Evolutionary conservation across 2,888 invertebrate genomes (phyloP).

Genomic region (Cheilosia impressa): DNA sequence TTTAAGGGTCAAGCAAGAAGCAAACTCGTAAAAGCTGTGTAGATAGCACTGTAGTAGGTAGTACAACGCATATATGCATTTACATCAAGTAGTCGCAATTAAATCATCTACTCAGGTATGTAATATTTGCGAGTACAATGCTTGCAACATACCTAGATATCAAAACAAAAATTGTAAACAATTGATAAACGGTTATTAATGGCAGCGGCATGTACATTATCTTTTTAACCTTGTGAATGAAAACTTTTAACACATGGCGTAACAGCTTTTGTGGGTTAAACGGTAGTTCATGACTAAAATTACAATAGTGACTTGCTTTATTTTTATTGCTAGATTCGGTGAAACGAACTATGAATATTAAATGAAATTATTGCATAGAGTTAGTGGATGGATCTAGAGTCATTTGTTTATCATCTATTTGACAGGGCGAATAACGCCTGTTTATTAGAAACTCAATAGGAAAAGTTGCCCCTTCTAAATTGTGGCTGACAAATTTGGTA

Average conservation of each 20-base stretch:
- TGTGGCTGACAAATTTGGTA: too few species aligned
- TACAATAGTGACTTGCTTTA: slow-evolving; percentile 47
- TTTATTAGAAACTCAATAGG: too few species aligned
- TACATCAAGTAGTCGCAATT: neutral
- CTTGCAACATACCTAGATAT: neutral
- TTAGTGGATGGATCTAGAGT: neutral
- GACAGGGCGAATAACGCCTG: neutral
- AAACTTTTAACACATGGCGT: slow-evolving; percentile 40
- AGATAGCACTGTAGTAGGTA: too few species aligned
- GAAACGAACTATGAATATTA: slow-evolving; percentile 60
- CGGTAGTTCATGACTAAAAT: slow-evolving; percentile 67
- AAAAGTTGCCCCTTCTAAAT: too few species aligned
- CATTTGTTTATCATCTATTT: neutral
- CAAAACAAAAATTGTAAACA: neutral
- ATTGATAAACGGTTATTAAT: slow-evolving; percentile 9
- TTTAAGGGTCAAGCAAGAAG: too few species aligned
- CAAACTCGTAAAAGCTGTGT: too few species aligned
- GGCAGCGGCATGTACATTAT: slow-evolving; percentile 7
- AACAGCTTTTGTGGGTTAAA: slow-evolving; percentile 67
- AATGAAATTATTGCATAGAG: slow-evolving; percentile 26
- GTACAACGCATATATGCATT: neutral
- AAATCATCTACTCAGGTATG: slow-evolving; percentile 1
- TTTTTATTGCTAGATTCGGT: slow-evolving; percentile 52
- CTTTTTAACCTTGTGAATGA: slow-evolving; percentile 50
- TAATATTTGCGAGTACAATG: neutral